phyloP scores from a whole-genome alignment of 2,888 invertebrate species.

The Acrobasis suavella region DNA sequence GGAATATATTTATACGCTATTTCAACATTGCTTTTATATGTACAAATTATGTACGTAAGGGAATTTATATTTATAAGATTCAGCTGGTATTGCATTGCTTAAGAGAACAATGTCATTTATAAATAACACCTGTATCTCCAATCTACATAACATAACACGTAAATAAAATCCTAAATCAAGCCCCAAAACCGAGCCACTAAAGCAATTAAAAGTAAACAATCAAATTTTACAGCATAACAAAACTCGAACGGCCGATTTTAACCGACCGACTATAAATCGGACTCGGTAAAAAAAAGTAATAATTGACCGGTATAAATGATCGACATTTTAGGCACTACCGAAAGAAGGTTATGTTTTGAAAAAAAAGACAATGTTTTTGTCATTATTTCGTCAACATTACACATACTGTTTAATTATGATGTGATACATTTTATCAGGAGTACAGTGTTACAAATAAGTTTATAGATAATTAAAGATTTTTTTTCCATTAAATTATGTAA shows the following conservation, averaged over 20 bases:
- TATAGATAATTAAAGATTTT: no score
- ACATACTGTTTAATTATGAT: no score
- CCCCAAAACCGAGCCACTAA: conserved; percentile 13
- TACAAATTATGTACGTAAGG: no score
- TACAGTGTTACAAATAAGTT: no score
- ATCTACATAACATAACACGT: not conserved
- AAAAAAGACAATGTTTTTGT: not conserved
- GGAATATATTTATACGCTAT: no score
- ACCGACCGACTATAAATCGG: conserved; percentile 46
- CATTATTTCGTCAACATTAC: no score
- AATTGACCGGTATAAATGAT: conserved; percentile 46
- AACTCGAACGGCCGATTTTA: conserved; percentile 46
- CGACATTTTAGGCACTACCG: conserved; percentile 33
- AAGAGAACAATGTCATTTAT: not conserved
- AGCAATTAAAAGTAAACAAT: conserved; percentile 45
- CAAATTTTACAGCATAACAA: conserved; percentile 52
- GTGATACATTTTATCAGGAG: no score
- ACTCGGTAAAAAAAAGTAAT: conserved; percentile 36
- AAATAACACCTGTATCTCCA: not conserved
- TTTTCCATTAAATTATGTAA: no score
- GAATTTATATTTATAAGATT: no score
- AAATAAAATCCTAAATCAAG: conserved; percentile 20
- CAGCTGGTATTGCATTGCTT: no score
- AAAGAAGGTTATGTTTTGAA: not conserved
- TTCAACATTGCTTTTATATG: no score